Base-by-base conservation (phyloP, 2,113 vertebrate species). In the Orthonyx spaldingii region DNA sequence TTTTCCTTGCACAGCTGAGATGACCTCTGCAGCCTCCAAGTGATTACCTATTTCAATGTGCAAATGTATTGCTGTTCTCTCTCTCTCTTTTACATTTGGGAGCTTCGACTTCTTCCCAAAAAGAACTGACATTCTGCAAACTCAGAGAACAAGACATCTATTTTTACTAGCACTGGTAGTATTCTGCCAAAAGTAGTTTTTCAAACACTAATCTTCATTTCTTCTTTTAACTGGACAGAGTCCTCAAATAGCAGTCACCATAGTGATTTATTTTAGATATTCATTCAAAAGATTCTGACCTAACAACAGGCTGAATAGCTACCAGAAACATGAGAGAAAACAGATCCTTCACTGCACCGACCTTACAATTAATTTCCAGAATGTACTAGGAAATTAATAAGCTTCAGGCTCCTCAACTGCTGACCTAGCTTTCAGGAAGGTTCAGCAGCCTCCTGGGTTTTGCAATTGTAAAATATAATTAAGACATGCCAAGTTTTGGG, bases 391-490 rank as follows among this genome's bases (percentile, higher is more conserved):
- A 95, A 79, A 95, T 89, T 92, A 96, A 95, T 96, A 94, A 81
- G 86, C 59, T 86, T 85, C 85, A 94, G 80, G 84, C 63, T 88
- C 81, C 79, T 93, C 91, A 91, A 44, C 82, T 78, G 92, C 52
- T 92, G 93, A 90, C 90, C 72, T 79, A 75, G 92, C 95, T 70
- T 64, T 52, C 50, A 65, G 85, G 41, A 74, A 94, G 46, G 74
- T 82, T 74, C 83, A 89, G 64, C 42, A 65, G 42, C 72, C 95
- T 96, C 96, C 85, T 81, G 94, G 28, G 82, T 91, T 95, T 94
- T 96, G 79, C 87, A 96, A 97, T 83, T 70, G 90, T 87, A 97
- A 95, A 87, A 96, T 91, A 81, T 70, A 96, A 97, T 93, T 90
- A 93, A 93, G 84, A 86, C 39, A 90, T 57, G 35, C 47, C 89